These are phyloP conservation scores for Uropetala carovei DNA, from an alignment of 2,888 invertebrate genomes.

Conservation along the genomic window DNA sequence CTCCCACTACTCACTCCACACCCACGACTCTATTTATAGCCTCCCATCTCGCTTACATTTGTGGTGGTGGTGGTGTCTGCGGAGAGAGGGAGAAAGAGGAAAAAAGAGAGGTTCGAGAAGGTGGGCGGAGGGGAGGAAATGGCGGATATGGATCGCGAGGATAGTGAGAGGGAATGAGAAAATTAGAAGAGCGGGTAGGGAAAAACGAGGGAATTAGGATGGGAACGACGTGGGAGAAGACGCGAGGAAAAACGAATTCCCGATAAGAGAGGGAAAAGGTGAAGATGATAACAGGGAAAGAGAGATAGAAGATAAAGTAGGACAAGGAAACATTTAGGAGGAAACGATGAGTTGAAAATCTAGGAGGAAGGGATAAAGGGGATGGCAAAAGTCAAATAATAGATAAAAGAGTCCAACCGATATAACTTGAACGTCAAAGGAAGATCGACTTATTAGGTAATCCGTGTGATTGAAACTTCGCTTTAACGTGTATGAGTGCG, in stretches of 20 bases:
- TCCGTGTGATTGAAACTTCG: too few relatives aligned
- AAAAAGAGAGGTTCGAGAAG: not conserved
- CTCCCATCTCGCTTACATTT: not conserved
- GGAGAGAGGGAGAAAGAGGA: not conserved
- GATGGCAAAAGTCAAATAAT: too few relatives aligned
- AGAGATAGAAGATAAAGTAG: too few relatives aligned
- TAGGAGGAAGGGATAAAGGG: too few relatives aligned
- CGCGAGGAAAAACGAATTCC: not conserved
- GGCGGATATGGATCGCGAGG: not conserved
- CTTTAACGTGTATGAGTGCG: too few relatives aligned
- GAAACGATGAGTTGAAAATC: too few relatives aligned
- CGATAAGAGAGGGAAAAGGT: not conserved
- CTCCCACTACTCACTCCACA: slow-evolving; percentile 21
- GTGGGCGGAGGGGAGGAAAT: not conserved
- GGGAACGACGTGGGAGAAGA: not conserved
- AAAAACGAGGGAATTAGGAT: not conserved
- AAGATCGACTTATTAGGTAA: too few relatives aligned
- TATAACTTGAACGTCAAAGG: too few relatives aligned
- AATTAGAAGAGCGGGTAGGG: not conserved
- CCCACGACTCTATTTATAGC: slow-evolving; percentile 50
- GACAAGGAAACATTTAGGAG: too few relatives aligned
- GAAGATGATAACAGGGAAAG: too few relatives aligned
- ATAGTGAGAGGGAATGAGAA: not conserved
- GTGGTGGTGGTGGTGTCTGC: not conserved
- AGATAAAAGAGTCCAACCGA: too few relatives aligned